Evolutionary conservation across 2,888 invertebrate genomes (phyloP).

Genomic region (Epinotia nisella): DNA sequence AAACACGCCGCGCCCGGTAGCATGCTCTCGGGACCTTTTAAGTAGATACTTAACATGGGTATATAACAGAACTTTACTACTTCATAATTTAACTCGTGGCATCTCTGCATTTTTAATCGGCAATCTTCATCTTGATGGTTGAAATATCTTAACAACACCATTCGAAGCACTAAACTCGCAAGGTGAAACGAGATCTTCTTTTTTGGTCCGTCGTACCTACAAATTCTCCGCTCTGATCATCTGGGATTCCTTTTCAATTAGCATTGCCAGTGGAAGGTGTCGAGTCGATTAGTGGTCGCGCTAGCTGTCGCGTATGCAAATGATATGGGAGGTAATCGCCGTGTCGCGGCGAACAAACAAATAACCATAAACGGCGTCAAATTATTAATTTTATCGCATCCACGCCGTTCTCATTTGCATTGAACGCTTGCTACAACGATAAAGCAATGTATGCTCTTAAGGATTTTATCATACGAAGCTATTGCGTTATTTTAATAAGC

Average conservation of each 20-base stretch:
- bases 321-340: slow-evolving; percentile 69
- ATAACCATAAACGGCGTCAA: slow-evolving; percentile 72
- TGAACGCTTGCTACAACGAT: slow-evolving; percentile 42
- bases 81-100: slow-evolving; percentile 59
- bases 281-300: slow-evolving; percentile 46
- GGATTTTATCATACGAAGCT: slow-evolving; percentile 14
- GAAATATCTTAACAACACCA: slow-evolving; percentile 33
- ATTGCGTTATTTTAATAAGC: slow-evolving; percentile 9
- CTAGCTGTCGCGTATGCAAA: slow-evolving; percentile 58
- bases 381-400: slow-evolving; percentile 75
- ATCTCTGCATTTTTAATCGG: slow-evolving; percentile 48
- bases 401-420: slow-evolving; percentile 66
- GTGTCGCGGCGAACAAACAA: slow-evolving; percentile 75
- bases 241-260: slow-evolving; percentile 31
- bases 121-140: slow-evolving; percentile 34
- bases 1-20: slow-evolving; percentile 79
- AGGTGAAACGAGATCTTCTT: slow-evolving; percentile 4
- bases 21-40: slow-evolving; percentile 64
- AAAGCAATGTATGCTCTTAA: slow-evolving; percentile 19
- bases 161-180: slow-evolving; percentile 27
- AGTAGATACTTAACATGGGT: slow-evolving; percentile 56
- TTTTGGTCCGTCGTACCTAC: not conserved
- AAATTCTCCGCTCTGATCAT: not conserved
- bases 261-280: slow-evolving; percentile 43
- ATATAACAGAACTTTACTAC: slow-evolving; percentile 62